A percentile compares a stretch with the other conserved stretches of the same genome.
phyloP scores from a whole-genome alignment of 2,113 vertebrate genomes.

The Marmota monax region DNA sequence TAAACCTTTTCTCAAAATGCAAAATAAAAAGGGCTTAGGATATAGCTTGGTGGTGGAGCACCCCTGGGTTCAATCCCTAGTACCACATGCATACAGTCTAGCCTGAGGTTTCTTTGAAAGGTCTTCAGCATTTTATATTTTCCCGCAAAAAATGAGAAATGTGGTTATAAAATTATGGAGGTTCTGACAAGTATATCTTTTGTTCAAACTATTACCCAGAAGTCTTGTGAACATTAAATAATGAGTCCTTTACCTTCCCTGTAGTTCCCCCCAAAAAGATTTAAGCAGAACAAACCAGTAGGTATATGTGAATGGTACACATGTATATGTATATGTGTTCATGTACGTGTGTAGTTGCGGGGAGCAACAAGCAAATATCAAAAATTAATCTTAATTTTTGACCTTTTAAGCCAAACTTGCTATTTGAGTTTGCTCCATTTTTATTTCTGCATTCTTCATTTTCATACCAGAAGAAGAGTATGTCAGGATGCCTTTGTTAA shows the following conservation, averaged over 20 bases:
- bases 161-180: not conserved
- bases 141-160: not conserved
- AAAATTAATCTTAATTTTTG: not conserved
- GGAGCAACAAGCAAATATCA: not conserved
- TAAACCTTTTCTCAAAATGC: not conserved
- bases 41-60: not conserved
- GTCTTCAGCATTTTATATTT: not conserved
- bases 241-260: not conserved
- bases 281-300: not conserved
- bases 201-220: not conserved
- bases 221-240: not conserved
- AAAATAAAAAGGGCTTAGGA: not conserved
- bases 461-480: not conserved
- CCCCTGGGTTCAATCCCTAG: not conserved
- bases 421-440: not conserved
- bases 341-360: not conserved
- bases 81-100: not conserved
- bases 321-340: not conserved
- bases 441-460: not conserved
- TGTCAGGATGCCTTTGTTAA: not conserved
- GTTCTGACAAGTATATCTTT: not conserved
- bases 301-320: accelerated
- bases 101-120: not conserved
- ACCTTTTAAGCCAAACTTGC: not conserved
- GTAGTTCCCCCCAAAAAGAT: accelerated